A percentile compares a stretch with the other conserved stretches of the same genome.
Conservation (phyloP, 2,113 vertebrate genomes). For the Alligator sinensis region DNA sequence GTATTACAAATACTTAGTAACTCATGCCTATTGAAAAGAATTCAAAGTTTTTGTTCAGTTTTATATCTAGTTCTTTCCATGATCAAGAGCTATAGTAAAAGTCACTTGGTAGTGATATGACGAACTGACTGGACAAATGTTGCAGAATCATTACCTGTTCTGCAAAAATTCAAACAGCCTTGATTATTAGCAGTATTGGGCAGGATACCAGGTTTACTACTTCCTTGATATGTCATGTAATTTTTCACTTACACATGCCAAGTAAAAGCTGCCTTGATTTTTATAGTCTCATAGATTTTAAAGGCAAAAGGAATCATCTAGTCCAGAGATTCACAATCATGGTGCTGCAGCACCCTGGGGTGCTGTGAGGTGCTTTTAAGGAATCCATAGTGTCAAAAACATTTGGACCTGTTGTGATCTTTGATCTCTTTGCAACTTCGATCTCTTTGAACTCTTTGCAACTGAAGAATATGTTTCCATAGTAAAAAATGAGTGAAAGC, state of each 20-base stretch:
- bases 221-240: background rate
- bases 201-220: background rate
- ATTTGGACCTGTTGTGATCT: too few species aligned
- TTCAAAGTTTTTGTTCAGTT: background rate
- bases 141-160: background rate
- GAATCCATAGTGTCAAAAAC: too few species aligned
- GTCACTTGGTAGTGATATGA: accelerated
- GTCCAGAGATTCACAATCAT: too few species aligned
- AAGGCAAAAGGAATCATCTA: background rate
- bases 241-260: background rate
- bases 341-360: too few species aligned
- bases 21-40: background rate
- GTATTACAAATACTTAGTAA: background rate
- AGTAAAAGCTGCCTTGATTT: background rate
- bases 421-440: too few species aligned
- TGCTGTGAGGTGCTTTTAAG: too few species aligned
- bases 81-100: background rate
- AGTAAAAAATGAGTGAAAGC: too few species aligned
- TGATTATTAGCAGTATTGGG: background rate
- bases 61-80: background rate
- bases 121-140: background rate
- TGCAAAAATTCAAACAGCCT: background rate
- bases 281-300: background rate
- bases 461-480: too few species aligned
- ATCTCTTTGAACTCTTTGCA: too few species aligned